phyloP scores from a whole-genome alignment of 2,888 invertebrate species.

The Lysandra coridon region DNA sequence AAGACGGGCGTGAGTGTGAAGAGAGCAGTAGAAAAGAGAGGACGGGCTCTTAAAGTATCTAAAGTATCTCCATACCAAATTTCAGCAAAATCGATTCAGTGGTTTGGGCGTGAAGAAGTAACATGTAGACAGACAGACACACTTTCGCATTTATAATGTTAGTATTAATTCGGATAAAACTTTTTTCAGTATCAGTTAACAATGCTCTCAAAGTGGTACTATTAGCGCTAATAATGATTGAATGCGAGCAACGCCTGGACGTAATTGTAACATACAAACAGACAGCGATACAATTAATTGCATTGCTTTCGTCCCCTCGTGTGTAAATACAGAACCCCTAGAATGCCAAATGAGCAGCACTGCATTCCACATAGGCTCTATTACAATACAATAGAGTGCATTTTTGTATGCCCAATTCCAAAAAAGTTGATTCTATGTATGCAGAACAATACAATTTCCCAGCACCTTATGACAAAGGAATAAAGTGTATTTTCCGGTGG shows the following conservation, averaged over 20 bases:
- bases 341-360: constrained; percentile 76
- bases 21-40: too few species aligned
- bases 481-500: constrained; percentile 49
- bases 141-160: not conserved
- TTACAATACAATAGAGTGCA: constrained; percentile 46
- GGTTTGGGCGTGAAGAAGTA: too few species aligned
- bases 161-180: not conserved
- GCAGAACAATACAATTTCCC: constrained; percentile 56
- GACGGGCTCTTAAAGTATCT: too few species aligned
- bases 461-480: constrained; percentile 41
- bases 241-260: constrained; percentile 17
- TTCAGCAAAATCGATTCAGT: too few species aligned
- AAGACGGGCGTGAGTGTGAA: too few species aligned
- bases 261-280: constrained; percentile 19
- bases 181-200: not conserved
- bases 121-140: too few species aligned
- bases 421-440: constrained; percentile 44
- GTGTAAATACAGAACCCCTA: constrained; percentile 66
- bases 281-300: constrained; percentile 58
- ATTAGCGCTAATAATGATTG: not conserved
- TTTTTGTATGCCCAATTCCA: constrained; percentile 37
- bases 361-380: constrained; percentile 44
- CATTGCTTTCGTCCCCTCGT: constrained; percentile 61
- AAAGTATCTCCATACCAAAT: too few species aligned
- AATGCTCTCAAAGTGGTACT: not conserved